phyloP scores from a whole-genome alignment of 2,113 vertebrate species.

The Sinocyclocheilus anophthalmus region DNA sequence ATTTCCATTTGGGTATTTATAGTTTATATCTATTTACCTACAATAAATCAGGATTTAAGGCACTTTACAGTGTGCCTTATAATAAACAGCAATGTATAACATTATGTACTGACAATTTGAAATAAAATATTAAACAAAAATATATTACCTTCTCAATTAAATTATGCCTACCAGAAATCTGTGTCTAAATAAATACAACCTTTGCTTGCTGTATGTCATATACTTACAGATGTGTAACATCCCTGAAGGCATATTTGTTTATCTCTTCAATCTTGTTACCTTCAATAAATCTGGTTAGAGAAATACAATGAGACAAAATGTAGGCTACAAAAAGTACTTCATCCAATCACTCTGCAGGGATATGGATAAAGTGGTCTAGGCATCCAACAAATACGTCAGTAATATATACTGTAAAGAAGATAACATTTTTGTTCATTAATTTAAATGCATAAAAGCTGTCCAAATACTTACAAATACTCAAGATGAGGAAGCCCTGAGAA shows the following conservation, averaged over 20 bases:
- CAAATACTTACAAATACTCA: constrained; percentile 92
- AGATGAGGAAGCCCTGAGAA: constrained; percentile 94
- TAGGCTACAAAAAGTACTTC: neutral
- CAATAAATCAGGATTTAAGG: neutral
- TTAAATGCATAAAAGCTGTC: neutral
- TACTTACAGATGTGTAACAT: constrained; percentile 96
- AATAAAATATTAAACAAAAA: neutral
- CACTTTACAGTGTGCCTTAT: neutral
- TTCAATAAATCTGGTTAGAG: constrained; percentile 88
- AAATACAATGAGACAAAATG: constrained; percentile 31
- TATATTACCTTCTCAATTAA: neutral
- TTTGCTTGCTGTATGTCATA: neutral
- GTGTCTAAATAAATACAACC: neutral
- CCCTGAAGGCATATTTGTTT: constrained; percentile 89
- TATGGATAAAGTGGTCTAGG: neutral
- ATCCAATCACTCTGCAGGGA: neutral
- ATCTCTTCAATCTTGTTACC: constrained; percentile 93
- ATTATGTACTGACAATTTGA: neutral
- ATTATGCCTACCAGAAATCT: neutral
- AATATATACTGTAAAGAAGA: neutral
- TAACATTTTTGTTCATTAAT: neutral
- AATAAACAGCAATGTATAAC: neutral
- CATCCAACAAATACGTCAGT: neutral
- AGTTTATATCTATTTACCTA: too few relatives aligned
- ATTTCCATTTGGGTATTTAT: neutral